Evolutionary conservation across 2,888 invertebrate species (phyloP).

Genomic region (Acrocera orbiculus): DNA sequence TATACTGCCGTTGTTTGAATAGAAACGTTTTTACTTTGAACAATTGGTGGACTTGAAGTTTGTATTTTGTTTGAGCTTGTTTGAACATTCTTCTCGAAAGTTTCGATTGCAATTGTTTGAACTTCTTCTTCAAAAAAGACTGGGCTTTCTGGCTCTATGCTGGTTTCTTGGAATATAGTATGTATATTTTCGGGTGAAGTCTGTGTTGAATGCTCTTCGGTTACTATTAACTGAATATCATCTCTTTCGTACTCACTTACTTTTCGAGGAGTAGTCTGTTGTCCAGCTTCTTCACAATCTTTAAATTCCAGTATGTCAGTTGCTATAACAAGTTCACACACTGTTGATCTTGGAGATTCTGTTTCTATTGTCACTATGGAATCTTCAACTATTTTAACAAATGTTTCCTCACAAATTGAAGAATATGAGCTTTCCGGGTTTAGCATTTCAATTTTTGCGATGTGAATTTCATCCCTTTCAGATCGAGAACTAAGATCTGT

Average conservation of each 20-base stretch:
- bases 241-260: constrained; percentile 13
- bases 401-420: constrained; percentile 36
- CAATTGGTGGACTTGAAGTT: too few species aligned
- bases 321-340: constrained; percentile 34
- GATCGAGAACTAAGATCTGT: constrained; percentile 17
- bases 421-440: constrained; percentile 30
- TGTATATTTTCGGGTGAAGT: constrained; percentile 27
- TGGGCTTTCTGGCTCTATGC: constrained; percentile 16
- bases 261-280: constrained; percentile 41
- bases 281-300: constrained; percentile 27
- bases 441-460: constrained; percentile 27
- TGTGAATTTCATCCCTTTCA: constrained; percentile 18
- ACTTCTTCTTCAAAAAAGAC: constrained; percentile 23
- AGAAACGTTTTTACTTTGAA: too few species aligned
- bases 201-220: constrained; percentile 34
- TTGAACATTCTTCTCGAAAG: constrained; percentile 27
- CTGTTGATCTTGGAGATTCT: constrained; percentile 37
- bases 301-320: constrained; percentile 29
- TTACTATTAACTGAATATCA: constrained; percentile 25
- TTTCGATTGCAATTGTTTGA: constrained; percentile 23
- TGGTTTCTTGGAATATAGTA: constrained; percentile 25
- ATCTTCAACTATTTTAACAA: constrained; percentile 51
- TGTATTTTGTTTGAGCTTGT: too few species aligned
- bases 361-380: constrained; percentile 38
- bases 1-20: too few species aligned